These are phyloP conservation scores for Cheirogaleus medius DNA, from an alignment of 2,113 vertebrate species.

Conservation along the genomic window DNA sequence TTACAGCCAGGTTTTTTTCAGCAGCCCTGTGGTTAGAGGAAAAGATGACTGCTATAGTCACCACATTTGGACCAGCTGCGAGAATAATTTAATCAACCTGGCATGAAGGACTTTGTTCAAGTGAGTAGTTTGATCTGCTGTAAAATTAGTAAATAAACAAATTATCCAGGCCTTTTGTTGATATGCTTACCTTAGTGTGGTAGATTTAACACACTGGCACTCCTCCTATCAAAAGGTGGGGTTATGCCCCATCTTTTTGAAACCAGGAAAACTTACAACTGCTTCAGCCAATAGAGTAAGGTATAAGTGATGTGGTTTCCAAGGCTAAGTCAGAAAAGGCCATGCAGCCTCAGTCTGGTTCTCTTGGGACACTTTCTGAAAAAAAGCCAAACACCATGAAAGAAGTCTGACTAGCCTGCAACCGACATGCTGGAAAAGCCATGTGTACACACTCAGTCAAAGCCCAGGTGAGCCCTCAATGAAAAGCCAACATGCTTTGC, in stretches of 20 bases:
- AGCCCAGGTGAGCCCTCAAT: not conserved
- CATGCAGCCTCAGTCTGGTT: not conserved
- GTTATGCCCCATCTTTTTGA: not conserved
- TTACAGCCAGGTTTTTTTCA: constrained; percentile 67
- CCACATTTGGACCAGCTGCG: not conserved
- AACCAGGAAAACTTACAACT: not conserved
- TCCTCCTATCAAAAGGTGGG: not conserved
- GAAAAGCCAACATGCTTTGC: not conserved
- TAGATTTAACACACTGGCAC: not conserved
- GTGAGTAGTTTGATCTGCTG: not conserved
- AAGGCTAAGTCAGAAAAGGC: not conserved
- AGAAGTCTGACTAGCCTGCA: not conserved
- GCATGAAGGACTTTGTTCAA: not conserved
- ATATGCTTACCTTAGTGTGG: not conserved
- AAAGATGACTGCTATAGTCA: not conserved
- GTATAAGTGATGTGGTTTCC: not conserved
- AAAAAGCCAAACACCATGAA: not conserved
- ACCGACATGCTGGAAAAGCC: not conserved
- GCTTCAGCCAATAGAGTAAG: not conserved
- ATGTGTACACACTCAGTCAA: not conserved
- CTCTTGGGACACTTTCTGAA: not conserved
- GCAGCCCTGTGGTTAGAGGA: not conserved
- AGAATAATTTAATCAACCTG: not conserved
- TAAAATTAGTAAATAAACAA: not conserved
- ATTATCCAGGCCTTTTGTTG: not conserved